These are phyloP conservation scores for Pseudorhombus dupliciocellatus DNA, from an alignment of 2,113 vertebrate species.

Conservation along the genomic window DNA sequence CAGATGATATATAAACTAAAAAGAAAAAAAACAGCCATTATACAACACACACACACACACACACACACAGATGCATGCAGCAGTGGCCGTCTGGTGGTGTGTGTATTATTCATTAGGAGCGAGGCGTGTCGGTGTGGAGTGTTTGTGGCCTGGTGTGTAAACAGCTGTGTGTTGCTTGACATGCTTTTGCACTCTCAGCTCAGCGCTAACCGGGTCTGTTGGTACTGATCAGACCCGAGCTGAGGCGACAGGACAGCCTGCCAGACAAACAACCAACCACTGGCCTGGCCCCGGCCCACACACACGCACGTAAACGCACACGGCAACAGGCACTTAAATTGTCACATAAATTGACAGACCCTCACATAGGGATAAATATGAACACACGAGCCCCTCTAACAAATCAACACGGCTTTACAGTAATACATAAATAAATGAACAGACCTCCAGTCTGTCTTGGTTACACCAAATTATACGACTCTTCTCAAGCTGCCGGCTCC, in stretches of 20 bases:
- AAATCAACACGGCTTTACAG: constrained; percentile 63
- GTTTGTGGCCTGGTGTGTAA: constrained; percentile 87
- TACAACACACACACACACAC: constrained; percentile 26
- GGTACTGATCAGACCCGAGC: constrained; percentile 91
- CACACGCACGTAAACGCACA: constrained; percentile 4
- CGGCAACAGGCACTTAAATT: constrained; percentile 41
- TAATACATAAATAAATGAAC: constrained; percentile 73
- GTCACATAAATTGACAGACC: constrained; percentile 53
- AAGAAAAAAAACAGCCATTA: not conserved
- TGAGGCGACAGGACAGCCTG: constrained; percentile 88
- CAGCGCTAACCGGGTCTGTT: constrained; percentile 82
- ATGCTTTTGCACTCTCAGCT: constrained; percentile 98
- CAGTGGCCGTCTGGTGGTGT: constrained; percentile 80
- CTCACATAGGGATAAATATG: constrained; percentile 44
- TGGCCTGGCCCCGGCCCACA: constrained; percentile 14
- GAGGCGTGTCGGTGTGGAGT: constrained; percentile 78
- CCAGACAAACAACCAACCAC: constrained; percentile 81
- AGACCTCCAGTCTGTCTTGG: constrained; percentile 41
- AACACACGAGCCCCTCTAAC: constrained; percentile 28
- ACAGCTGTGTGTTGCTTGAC: constrained; percentile 94
- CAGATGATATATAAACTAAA: no score
- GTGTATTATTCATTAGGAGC: constrained; percentile 87
- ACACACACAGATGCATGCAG: constrained; percentile 30
- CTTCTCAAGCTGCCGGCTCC: constrained; percentile 29
- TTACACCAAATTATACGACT: constrained; percentile 22